These are phyloP conservation scores for Halcyon smyrnensis DNA, from an alignment of 2,797 vertebrate genomes.

Conservation along the genomic window DNA sequence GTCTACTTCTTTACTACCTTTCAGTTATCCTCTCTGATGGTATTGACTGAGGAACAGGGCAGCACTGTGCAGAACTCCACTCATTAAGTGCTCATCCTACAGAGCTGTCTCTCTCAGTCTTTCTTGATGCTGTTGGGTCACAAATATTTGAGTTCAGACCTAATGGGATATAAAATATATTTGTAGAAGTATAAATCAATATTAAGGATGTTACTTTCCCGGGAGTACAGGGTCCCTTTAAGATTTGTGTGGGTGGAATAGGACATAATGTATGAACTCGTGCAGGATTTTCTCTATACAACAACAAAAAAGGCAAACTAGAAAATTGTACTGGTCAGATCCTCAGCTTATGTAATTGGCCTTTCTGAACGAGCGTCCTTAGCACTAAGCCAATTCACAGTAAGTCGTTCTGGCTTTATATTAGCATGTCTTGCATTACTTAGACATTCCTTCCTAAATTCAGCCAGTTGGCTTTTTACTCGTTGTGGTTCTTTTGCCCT, in stretches of 20 bases:
- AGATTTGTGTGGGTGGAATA: background rate
- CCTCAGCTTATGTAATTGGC: background rate
- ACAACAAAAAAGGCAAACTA: background rate
- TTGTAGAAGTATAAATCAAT: background rate
- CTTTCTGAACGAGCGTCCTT: background rate
- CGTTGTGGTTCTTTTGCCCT: conserved; percentile 17
- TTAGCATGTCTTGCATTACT: background rate
- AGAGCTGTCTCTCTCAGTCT: background rate
- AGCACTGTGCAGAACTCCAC: background rate
- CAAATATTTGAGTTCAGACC: background rate
- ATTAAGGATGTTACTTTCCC: background rate
- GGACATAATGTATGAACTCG: background rate
- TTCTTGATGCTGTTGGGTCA: background rate
- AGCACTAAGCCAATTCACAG: background rate
- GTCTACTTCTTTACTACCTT: background rate
- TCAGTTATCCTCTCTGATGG: background rate
- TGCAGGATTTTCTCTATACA: background rate
- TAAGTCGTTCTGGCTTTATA: background rate
- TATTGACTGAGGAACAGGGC: background rate
- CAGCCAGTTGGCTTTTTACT: background rate
- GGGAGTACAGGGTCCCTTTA: background rate
- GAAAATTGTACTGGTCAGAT: background rate
- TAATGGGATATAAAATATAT: background rate
- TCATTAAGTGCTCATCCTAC: background rate
- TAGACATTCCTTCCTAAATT: conserved; percentile 4